A percentile compares a stretch with the other conserved stretches of the same genome.
Evolutionary conservation across 2,113 vertebrate genomes (phyloP).

Genomic region (Atrichornis clamosus): DNA sequence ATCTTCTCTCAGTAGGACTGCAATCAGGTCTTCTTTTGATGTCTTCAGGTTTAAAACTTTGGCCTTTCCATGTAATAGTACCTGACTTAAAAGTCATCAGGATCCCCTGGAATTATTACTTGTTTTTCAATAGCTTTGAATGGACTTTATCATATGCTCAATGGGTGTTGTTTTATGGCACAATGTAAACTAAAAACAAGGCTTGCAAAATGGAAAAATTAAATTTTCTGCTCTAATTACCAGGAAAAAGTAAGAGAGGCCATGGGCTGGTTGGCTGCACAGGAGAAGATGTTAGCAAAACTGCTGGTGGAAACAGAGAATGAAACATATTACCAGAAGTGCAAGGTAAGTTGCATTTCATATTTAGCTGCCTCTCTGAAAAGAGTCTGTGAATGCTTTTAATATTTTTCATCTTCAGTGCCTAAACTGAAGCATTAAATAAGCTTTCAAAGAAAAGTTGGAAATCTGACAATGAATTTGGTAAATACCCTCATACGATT

Average conservation of each 20-base stretch:
- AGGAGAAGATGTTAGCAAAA: conserved; percentile 82
- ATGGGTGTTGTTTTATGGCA: background rate
- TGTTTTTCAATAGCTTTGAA: background rate
- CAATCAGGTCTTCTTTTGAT: background rate
- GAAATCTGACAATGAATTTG: background rate
- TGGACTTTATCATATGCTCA: background rate
- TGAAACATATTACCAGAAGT: conserved; percentile 81
- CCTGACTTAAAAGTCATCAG: background rate
- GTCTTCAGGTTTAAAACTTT: background rate
- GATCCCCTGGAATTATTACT: background rate
- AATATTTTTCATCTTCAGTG: background rate
- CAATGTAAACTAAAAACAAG: background rate
- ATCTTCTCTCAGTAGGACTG: background rate
- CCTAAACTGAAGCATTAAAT: background rate
- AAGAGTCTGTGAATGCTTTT: background rate
- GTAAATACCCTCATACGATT: background rate
- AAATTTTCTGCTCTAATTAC: conserved; percentile 52
- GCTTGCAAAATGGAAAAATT: background rate
- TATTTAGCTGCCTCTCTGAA: background rate
- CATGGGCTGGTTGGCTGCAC: conserved; percentile 80
- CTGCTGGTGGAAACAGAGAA: conserved; percentile 79
- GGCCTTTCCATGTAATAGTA: background rate
- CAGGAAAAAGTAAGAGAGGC: conserved; percentile 81
- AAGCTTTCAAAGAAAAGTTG: background rate
- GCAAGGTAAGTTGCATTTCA: conserved; percentile 74